These are phyloP conservation scores for Neolamprologus sp. DNA, from an alignment of 2,113 vertebrate species.

Conservation along the genomic window DNA sequence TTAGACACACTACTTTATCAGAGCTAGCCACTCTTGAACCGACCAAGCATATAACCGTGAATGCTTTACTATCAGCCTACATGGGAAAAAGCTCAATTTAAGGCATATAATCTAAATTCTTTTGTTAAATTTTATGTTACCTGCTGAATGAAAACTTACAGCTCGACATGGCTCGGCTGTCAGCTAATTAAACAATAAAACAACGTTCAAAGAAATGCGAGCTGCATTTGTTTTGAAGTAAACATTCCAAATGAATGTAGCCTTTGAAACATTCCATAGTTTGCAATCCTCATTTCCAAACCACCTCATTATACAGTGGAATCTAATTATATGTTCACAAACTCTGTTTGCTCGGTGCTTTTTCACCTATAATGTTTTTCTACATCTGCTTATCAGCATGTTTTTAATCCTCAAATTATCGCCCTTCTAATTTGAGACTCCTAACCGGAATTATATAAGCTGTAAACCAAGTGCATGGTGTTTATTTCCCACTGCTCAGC, in stretches of 20 bases:
- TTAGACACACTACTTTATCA: conserved; percentile 72
- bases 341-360: not conserved
- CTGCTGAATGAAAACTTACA: not conserved
- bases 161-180: not conserved
- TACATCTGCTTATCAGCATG: not conserved
- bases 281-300: conserved; percentile 4
- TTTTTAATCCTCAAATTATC: not conserved
- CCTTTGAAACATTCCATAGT: conserved; percentile 1
- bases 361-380: not conserved
- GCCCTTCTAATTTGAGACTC: not conserved
- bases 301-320: conserved; percentile 19
- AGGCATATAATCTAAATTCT: conserved; percentile 4
- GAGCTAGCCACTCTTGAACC: conserved; percentile 61
- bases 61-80: conserved; percentile 39
- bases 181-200: not conserved
- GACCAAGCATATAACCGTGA: conserved; percentile 43
- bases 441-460: not conserved
- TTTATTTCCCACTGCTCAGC: not conserved
- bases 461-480: not conserved
- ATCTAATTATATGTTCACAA: conserved; percentile 11
- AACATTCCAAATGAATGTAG: not conserved
- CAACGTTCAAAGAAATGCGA: not conserved
- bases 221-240: not conserved
- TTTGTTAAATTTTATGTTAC: conserved; percentile 3
- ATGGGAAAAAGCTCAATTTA: not conserved